phyloP scores from a whole-genome alignment of 2,797 vertebrate genomes.

The Epinephelus awoara region DNA sequence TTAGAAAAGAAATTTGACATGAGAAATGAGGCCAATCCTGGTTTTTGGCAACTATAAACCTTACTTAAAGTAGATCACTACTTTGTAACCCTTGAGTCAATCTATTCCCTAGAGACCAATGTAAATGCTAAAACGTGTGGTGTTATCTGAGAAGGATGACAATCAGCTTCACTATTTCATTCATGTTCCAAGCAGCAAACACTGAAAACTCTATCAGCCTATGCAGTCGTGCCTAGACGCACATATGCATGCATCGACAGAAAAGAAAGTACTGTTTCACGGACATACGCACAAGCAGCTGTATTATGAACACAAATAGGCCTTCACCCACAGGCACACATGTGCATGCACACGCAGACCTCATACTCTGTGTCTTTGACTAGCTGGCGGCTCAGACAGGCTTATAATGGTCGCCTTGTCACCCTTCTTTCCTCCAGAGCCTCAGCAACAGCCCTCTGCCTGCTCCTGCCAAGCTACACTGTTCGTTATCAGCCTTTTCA shows the following conservation, averaged over 20 bases:
- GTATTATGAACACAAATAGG: slow-evolving; percentile 47
- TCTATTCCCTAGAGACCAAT: background rate
- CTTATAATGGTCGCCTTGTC: slow-evolving; percentile 82
- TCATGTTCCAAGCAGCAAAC: slow-evolving; percentile 25
- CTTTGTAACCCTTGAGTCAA: background rate
- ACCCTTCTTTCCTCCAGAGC: slow-evolving; percentile 52
- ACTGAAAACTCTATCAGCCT: slow-evolving; percentile 4
- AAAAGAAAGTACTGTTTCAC: slow-evolving; percentile 27
- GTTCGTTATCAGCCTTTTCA: slow-evolving; percentile 62
- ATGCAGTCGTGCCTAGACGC: background rate
- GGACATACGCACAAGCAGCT: slow-evolving; percentile 33
- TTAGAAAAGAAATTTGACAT: background rate
- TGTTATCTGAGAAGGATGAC: slow-evolving; percentile 14
- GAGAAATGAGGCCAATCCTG: background rate
- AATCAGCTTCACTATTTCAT: slow-evolving; percentile 8
- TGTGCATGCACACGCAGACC: slow-evolving; percentile 47
- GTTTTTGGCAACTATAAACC: background rate
- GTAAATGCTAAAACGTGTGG: background rate
- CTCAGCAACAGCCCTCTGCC: slow-evolving; percentile 60
- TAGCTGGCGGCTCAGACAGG: slow-evolving; percentile 52
- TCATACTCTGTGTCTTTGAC: slow-evolving; percentile 33
- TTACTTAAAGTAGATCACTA: background rate
- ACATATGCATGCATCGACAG: slow-evolving; percentile 5
- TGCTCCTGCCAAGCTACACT: slow-evolving; percentile 62
- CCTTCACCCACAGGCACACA: slow-evolving; percentile 32